Percentiles rank a stretch among this genome's conserved stretches.
Evolutionary conservation across 2,113 vertebrate species (phyloP).

Genomic region (Toxotes chatareus): DNA sequence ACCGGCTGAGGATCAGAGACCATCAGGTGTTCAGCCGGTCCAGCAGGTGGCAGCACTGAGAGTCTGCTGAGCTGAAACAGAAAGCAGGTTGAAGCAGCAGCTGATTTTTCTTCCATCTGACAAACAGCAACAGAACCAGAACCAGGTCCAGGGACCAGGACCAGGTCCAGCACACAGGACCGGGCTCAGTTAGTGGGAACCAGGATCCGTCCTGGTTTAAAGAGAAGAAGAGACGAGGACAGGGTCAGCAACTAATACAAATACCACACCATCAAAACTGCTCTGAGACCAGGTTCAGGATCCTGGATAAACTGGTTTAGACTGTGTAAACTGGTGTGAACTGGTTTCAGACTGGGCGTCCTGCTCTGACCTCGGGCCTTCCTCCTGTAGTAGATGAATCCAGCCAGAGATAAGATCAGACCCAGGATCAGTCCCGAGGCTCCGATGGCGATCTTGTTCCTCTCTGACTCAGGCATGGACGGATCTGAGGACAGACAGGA

Average conservation of each 20-base stretch:
- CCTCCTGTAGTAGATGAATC: slow-evolving; percentile 72
- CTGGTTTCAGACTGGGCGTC: neutral
- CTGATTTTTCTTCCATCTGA: neutral
- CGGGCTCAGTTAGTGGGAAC: slow-evolving; percentile 37
- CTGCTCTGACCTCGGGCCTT: slow-evolving; percentile 59
- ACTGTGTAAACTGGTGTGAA: neutral
- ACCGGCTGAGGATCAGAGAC: too few species aligned
- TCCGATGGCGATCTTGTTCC: slow-evolving; percentile 61
- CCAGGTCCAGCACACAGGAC: neutral
- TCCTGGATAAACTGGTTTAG: too few species aligned
- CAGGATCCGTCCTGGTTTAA: slow-evolving; percentile 38
- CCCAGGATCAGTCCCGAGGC: slow-evolving; percentile 71
- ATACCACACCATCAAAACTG: neutral
- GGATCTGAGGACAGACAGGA: slow-evolving; percentile 34
- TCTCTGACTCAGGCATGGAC: slow-evolving; percentile 65
- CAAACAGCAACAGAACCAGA: neutral
- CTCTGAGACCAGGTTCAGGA: too few species aligned
- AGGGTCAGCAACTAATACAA: neutral
- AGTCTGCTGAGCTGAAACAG: neutral
- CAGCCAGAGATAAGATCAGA: slow-evolving; percentile 69
- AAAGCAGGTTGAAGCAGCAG: slow-evolving; percentile 25
- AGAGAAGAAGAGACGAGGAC: slow-evolving; percentile 13
- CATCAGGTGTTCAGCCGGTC: slow-evolving; percentile 4
- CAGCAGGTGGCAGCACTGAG: slow-evolving; percentile 42
- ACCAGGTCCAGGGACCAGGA: neutral